These are phyloP conservation scores for Epistrophe grossulariae DNA, from an alignment of 2,888 invertebrate genomes.

Conservation along the genomic window DNA sequence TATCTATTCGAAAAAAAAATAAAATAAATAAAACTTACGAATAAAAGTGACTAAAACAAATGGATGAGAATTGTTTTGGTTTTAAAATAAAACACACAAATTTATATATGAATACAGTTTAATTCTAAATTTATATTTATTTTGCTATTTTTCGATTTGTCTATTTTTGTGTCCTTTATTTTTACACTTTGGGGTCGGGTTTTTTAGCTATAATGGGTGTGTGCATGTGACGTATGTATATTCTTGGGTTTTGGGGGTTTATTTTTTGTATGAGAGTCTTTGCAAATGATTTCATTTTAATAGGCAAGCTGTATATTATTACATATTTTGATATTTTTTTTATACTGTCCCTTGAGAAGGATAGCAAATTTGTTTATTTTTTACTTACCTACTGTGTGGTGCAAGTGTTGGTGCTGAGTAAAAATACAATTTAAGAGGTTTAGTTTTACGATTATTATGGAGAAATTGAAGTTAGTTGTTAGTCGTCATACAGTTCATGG, in stretches of 20 bases:
- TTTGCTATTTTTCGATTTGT: constrained; percentile 40
- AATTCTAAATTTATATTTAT: constrained; percentile 54
- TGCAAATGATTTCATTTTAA: constrained; percentile 6
- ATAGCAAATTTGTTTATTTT: background rate
- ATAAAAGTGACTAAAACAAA: constrained; percentile 26
- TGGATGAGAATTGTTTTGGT: constrained; percentile 24
- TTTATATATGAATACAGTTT: constrained; percentile 33
- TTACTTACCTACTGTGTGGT: background rate
- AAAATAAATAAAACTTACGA: background rate
- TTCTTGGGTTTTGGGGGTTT: background rate
- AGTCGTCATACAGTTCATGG: background rate
- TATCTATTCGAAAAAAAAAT: background rate
- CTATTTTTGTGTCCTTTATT: constrained; percentile 58
- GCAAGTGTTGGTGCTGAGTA: background rate
- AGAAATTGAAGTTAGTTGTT: background rate
- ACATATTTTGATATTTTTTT: background rate
- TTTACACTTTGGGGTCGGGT: background rate
- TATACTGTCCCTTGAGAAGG: background rate
- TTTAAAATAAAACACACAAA: constrained; percentile 53
- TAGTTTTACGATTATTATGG: background rate
- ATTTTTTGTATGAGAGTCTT: background rate
- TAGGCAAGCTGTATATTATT: background rate
- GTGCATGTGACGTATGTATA: background rate
- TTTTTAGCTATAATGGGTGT: constrained; percentile 2
- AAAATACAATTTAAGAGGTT: background rate